Percentiles rank a stretch among this genome's conserved stretches.
Conservation (phyloP, 64 coral and sea anemone genomes). For the Actinia equina region DNA sequence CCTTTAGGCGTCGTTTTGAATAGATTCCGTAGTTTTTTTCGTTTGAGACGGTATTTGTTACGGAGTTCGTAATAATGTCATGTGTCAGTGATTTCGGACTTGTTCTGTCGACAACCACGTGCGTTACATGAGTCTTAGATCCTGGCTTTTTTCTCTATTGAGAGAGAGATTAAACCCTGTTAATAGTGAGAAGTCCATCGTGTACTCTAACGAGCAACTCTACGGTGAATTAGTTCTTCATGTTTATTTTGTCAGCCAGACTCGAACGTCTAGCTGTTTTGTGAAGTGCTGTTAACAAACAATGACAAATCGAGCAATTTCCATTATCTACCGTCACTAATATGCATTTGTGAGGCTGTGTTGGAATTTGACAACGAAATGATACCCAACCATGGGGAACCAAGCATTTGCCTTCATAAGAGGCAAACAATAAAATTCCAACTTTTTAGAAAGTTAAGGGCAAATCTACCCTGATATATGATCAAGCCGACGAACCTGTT, state of each 20-base stretch:
- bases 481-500: not conserved
- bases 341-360: conserved; percentile 4
- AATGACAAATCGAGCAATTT: not conserved
- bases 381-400: not conserved
- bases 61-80: not conserved
- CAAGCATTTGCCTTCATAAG: not conserved
- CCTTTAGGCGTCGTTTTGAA: not conserved
- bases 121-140: not conserved
- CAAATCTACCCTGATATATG: not conserved
- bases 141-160: not conserved
- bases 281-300: not conserved
- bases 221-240: not conserved
- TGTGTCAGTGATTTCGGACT: not conserved
- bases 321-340: not conserved
- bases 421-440: not conserved
- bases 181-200: not conserved
- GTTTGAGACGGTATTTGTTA: conserved; percentile 10
- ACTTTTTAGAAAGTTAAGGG: not conserved
- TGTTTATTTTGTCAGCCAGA: not conserved
- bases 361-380: conserved; percentile 5
- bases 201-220: not conserved
- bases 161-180: not conserved
- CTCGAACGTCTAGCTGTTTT: not conserved
- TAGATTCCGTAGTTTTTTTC: not conserved
- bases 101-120: conserved; percentile 5